These are phyloP conservation scores for Agrenia bidenticulata DNA, from an alignment of 2,888 invertebrate species.

Conservation along the genomic window DNA sequence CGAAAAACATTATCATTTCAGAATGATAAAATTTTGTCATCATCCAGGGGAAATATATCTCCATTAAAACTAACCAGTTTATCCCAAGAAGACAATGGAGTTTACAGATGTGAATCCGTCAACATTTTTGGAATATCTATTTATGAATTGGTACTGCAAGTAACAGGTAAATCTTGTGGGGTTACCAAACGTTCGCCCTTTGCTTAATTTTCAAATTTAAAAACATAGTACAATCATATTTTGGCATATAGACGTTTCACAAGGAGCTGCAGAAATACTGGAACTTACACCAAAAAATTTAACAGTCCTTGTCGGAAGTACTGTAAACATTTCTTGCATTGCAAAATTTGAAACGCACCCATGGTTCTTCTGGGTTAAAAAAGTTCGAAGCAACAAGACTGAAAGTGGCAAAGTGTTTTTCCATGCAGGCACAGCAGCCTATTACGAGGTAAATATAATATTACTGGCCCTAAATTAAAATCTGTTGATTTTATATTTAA, in stretches of 20 bases:
- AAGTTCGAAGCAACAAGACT: constrained; percentile 33
- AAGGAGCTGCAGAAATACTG: constrained; percentile 47
- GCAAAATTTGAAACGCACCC: constrained; percentile 44
- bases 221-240: neutral
- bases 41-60: constrained; percentile 30
- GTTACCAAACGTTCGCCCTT: neutral
- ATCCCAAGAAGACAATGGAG: constrained; percentile 40
- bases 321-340: constrained; percentile 49
- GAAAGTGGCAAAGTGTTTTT: constrained; percentile 28
- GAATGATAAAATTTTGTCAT: constrained; percentile 38
- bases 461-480: too few species aligned
- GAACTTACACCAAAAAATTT: constrained; percentile 49
- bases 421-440: constrained; percentile 31
- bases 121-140: constrained; percentile 43
- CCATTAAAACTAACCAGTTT: constrained; percentile 43
- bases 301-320: constrained; percentile 44
- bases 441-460: constrained; percentile 40
- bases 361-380: constrained; percentile 48
- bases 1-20: constrained; percentile 18
- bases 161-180: constrained; percentile 37
- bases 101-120: constrained; percentile 47
- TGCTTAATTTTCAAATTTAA: neutral
- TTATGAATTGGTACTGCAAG: constrained; percentile 39
- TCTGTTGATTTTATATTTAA: neutral
- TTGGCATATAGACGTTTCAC: constrained; percentile 28